Conservation (phyloP, 2,797 vertebrate species). For the Coregonus suidteri region DNA sequence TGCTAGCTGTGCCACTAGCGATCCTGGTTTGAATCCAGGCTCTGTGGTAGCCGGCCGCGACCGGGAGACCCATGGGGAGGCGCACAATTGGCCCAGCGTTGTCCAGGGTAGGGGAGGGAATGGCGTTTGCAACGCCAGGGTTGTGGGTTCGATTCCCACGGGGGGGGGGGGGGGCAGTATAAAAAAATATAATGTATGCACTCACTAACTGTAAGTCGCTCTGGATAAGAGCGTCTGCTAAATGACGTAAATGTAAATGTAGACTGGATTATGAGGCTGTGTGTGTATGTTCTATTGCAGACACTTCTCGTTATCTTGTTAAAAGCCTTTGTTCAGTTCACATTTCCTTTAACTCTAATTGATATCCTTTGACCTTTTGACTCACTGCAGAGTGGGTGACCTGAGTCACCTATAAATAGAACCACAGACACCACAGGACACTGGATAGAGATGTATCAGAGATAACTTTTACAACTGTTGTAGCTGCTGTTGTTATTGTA, state of each 20-base stretch:
- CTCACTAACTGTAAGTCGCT: too few species aligned
- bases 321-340: constrained; percentile 50
- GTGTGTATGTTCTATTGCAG: constrained; percentile 31
- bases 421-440: neutral
- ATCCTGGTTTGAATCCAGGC: too few species aligned
- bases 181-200: too few species aligned
- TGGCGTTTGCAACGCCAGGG: too few species aligned
- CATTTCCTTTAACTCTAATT: constrained; percentile 37
- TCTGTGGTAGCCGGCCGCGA: too few species aligned
- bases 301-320: constrained; percentile 36
- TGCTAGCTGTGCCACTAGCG: too few species aligned
- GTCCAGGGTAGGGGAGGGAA: too few species aligned
- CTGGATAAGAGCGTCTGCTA: too few species aligned
- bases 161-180: too few species aligned
- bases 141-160: too few species aligned
- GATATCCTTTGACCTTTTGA: constrained; percentile 17
- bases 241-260: neutral
- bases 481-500: neutral
- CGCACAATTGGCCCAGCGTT: too few species aligned
- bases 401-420: neutral
- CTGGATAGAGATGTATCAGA: neutral
- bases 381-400: constrained; percentile 25
- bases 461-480: neutral
- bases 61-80: too few species aligned
- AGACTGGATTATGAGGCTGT: neutral